Conservation (phyloP, 37 sponge, comb jelly and placozoan species). For the Chondrilla cf. caribensis region DNA sequence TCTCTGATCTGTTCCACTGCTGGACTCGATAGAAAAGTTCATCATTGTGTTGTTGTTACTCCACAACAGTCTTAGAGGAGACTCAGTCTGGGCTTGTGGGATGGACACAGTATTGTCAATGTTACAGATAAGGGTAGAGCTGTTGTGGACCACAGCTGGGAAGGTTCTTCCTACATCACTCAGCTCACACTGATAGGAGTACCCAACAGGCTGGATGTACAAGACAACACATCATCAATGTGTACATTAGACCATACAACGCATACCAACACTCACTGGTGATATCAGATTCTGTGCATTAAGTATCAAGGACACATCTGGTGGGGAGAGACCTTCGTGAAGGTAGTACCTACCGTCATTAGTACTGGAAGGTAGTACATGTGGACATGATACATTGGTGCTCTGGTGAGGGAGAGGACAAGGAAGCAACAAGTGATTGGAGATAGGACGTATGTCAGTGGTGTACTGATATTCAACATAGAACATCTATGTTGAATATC, state of each 20-base stretch:
- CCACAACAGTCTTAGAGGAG: neutral
- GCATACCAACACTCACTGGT: neutral
- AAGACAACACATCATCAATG: no score
- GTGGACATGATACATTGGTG: neutral
- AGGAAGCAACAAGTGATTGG: no score
- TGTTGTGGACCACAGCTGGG: neutral
- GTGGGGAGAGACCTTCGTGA: neutral
- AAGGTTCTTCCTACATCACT: no score
- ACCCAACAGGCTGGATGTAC: neutral
- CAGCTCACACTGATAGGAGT: neutral
- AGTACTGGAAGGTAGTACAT: neutral
- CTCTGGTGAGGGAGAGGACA: neutral
- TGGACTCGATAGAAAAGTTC: neutral
- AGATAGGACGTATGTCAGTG: no score
- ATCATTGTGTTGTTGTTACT: neutral
- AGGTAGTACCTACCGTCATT: conserved; percentile 3
- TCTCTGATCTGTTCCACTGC: neutral
- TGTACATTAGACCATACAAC: no score
- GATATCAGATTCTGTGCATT: neutral
- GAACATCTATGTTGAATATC: no score
- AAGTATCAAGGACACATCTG: neutral
- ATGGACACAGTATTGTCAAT: neutral
- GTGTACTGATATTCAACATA: no score
- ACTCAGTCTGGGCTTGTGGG: neutral
- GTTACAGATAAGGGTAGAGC: neutral